Conservation (phyloP, 2,888 invertebrate species). For the Brachypalpus laphriformis region DNA sequence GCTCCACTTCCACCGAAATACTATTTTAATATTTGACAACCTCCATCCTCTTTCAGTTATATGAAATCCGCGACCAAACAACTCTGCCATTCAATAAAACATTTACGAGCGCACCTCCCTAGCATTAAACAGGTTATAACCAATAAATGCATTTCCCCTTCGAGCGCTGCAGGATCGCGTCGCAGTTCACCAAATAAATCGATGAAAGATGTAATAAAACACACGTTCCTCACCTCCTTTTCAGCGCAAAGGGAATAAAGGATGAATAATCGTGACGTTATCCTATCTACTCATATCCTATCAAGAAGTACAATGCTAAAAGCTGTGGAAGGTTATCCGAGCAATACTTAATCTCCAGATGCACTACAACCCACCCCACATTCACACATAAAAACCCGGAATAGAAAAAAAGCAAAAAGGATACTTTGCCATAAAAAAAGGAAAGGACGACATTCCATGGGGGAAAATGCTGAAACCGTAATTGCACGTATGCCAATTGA, state of each 20-base stretch:
- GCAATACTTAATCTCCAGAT: constrained; percentile 72
- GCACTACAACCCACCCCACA: constrained; percentile 54
- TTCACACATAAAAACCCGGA: constrained; percentile 57
- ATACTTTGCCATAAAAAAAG: constrained; percentile 59
- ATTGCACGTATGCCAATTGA: constrained; percentile 74
- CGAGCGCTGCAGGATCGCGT: constrained; percentile 35
- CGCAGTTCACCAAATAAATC: constrained; percentile 43
- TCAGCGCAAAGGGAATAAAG: constrained; percentile 3
- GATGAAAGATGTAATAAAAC: constrained; percentile 50
- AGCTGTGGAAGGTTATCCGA: constrained; percentile 67
- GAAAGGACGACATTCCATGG: constrained; percentile 45
- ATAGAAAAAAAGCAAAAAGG: constrained; percentile 39
- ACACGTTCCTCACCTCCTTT: constrained; percentile 11
- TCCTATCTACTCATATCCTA: constrained; percentile 58
- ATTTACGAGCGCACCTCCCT: constrained; percentile 51
- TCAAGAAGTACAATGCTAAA: constrained; percentile 63
- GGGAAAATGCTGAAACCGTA: constrained; percentile 66
- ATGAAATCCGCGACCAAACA: constrained; percentile 6
- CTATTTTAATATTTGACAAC: constrained; percentile 50
- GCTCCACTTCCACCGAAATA: neutral
- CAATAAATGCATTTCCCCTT: constrained; percentile 62
- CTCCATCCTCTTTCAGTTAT: neutral
- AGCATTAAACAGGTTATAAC: constrained; percentile 66
- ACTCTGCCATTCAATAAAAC: constrained; percentile 36
- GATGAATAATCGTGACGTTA: constrained; percentile 60